phyloP scores from a whole-genome alignment of 2,797 vertebrate species.

The Melanotaenia trifasciata region DNA sequence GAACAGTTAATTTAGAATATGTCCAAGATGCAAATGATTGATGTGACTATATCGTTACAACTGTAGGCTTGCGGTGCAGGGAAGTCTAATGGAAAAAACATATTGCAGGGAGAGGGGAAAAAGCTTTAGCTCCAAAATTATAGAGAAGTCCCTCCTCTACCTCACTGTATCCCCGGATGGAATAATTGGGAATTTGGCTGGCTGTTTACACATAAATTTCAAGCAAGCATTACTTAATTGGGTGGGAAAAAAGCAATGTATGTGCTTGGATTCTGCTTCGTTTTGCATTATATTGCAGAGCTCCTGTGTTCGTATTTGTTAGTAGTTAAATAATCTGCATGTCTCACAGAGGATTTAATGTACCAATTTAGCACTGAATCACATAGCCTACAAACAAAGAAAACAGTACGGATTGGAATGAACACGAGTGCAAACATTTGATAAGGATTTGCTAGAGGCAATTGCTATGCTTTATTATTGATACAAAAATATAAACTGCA shows the following conservation, averaged over 20 bases:
- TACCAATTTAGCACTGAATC: conserved; percentile 77
- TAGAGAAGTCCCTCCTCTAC: conserved; percentile 33
- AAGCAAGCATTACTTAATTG: conserved; percentile 47
- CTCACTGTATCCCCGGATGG: conserved; percentile 16
- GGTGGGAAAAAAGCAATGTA: conserved; percentile 1
- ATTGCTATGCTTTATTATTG: conserved; percentile 73
- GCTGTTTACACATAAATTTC: conserved; percentile 45
- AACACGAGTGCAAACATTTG: conserved; percentile 80
- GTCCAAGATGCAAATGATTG: conserved; percentile 84
- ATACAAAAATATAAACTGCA: conserved; percentile 66
- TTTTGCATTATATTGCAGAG: conserved; percentile 46
- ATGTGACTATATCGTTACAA: conserved; percentile 74
- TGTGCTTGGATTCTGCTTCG: conserved; percentile 22
- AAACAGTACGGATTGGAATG: conserved; percentile 64
- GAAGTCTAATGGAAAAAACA: conserved; percentile 45
- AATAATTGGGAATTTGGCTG: conserved; percentile 35
- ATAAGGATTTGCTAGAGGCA: conserved; percentile 77
- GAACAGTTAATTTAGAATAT: conserved; percentile 84
- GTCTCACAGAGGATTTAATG: conserved; percentile 77
- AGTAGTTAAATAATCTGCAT: conserved; percentile 65
- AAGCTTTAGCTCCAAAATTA: conserved; percentile 52
- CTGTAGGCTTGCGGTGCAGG: conserved; percentile 58
- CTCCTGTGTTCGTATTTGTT: conserved; percentile 51
- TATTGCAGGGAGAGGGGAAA: conserved; percentile 37
- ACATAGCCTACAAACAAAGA: conserved; percentile 75